Base-by-base conservation (phyloP, 2,113 vertebrate genomes). In the Ailurus styani region DNA sequence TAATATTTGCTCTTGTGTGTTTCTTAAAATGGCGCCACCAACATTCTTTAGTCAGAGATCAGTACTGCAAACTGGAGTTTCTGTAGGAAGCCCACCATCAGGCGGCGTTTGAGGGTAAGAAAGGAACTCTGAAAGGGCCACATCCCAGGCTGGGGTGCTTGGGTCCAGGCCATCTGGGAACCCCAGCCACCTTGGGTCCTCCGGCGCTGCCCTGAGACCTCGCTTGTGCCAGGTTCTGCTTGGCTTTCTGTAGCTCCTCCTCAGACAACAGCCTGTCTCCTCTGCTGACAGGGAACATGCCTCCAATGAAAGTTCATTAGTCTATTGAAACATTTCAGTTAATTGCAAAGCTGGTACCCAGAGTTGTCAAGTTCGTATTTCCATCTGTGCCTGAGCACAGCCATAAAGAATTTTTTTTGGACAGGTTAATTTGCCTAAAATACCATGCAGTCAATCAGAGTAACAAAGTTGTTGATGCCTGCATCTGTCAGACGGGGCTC, bases 361-460 rank as follows among this genome's bases (percentile, higher is more conserved):
- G 97, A 90, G 98, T 93, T 98, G 98, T 98, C 98, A 96, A 98
- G 96, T 98, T 98, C 97, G 77, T 97, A 97, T 98, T 98, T 98
- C 98, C 98, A 98, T 98, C 98, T 99, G 98, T 98, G 98, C 97
- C 90, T 78, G 68, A 98, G 96, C 86, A 1, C 52, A 79, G 98
- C 97, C 94, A 98, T 98, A 98, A 98, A 98, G 97, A 97, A 10
- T 97, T 94, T 94, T 98, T 96, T 97, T 96, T 98, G 98, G 98
- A 98, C 98, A 98, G 98, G 98, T 99, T 98, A 98, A 98, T 99
- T 98, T 99, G 98, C 98, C 98, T 98, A 98, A 98, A 99, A 98
- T 95, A 98, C 97, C 93, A 21, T 97, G 98, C 97, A 97, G 98
- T 98, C 98, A 97, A 97, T 98, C 98, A 98, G 98, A 98, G 97